Evolutionary conservation across 2,888 invertebrate species (phyloP), one percentile per base, ranked within the genome.

Genomic region (Erebia ligea): DNA sequence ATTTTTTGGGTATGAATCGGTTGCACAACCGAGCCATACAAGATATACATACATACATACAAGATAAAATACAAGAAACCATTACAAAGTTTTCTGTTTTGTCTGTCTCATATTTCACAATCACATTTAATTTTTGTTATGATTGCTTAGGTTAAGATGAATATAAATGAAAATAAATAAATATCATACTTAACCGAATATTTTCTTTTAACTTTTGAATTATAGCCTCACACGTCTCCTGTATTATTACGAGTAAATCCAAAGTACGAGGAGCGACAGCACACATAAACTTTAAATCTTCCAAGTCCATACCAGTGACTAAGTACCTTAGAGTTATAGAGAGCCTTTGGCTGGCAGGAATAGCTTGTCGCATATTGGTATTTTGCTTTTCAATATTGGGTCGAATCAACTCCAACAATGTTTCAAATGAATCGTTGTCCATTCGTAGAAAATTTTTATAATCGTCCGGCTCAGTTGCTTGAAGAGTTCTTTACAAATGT

Each of bases 301-400:
- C 64, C 21, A 64, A 64, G 19, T 64, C 52, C 21, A 50, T 50
- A 21, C 34, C 64, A 64, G 25, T 48, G 15, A 15, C 52, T 48
- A 63, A 50, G 48, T 63, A 63, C 48, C 50, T 52, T 21, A 64
- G 45, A n/a, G 64, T 64, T 11, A 52, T 64, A 50, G 50, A 63
- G 48, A 52, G 15, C 48, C 48, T 48, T 48, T 48, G 48, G 48
- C 48, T 48, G 48, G 48, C 48, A 48, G 48, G 48, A 13, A 15
- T 48, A 48, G 15, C 48, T 48, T 48, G 48, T 48, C 48, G 48
- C 48, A 48, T 48, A 48, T 48, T 48, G 48, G 48, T 48, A 48
- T 48, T 15, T 13, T 48, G 48, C 48, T 48, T 48, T 48, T 48
- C 48, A 48, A 48, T 48, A 48, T 48, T 48, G 48, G 48, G 48